A percentile compares a stretch with the other conserved stretches of the same genome.
phyloP scores from a whole-genome alignment of 2,797 vertebrate genomes.

The Garrulus glandarius region DNA sequence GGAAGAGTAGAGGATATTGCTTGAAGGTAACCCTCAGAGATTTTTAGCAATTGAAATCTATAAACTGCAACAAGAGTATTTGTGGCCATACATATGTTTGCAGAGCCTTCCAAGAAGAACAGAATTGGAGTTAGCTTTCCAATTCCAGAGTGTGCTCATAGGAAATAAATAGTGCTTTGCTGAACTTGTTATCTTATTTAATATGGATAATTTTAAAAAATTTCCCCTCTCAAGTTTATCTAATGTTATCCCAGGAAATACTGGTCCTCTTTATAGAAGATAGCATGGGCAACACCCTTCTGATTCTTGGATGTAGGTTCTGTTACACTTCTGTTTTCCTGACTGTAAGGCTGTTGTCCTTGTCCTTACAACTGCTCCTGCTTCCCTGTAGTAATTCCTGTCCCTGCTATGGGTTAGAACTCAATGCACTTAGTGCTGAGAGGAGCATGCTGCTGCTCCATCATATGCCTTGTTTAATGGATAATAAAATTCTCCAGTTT shows the following conservation, averaged over 20 bases:
- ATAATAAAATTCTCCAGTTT: constrained; percentile 1
- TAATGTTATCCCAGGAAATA: not conserved
- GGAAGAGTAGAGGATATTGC: not conserved
- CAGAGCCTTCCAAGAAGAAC: not conserved
- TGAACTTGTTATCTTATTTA: not conserved
- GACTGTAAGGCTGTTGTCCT: not conserved
- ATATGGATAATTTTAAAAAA: not conserved
- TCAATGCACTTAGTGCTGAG: not conserved
- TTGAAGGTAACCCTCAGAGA: not conserved
- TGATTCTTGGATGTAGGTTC: not conserved
- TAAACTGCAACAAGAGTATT: not conserved
- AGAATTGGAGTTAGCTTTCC: not conserved
- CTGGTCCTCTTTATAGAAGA: not conserved
- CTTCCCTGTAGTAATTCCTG: not conserved
- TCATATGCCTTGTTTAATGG: not conserved
- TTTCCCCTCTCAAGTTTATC: not conserved
- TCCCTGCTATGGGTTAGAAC: not conserved
- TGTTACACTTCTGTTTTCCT: not conserved
- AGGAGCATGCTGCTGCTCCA: not conserved
- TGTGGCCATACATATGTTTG: not conserved
- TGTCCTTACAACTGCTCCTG: not conserved
- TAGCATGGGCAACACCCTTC: not conserved
- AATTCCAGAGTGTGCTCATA: not conserved
- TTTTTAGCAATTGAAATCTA: not conserved
- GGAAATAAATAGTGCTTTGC: not conserved